Conservation (phyloP, 1,140 invertebrate species). For the Zaprionus kolodkinae region DNA sequence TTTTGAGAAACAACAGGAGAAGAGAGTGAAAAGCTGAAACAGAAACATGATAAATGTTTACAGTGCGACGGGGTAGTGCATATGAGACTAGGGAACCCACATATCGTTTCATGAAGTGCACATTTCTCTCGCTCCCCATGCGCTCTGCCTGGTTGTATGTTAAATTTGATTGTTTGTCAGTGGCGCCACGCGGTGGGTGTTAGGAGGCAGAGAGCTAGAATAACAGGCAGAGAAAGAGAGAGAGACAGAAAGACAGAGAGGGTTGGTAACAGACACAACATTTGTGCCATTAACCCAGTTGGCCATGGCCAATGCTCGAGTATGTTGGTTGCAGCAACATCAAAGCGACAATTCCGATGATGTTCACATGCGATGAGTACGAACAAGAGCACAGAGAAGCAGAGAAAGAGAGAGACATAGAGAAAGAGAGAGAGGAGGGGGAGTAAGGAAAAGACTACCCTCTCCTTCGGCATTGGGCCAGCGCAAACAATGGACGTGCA, state of each 20-base stretch:
- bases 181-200: constrained; percentile 56
- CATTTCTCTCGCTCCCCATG: not conserved
- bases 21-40: constrained; percentile 11
- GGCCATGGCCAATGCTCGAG: constrained; percentile 43
- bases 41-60: constrained; percentile 64
- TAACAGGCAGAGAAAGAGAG: constrained; percentile 1
- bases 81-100: constrained; percentile 20
- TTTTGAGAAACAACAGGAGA: constrained; percentile 19
- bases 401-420: not conserved
- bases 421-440: not conserved
- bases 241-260: constrained; percentile 6
- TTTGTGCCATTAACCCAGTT: constrained; percentile 80
- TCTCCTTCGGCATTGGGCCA: constrained; percentile 38
- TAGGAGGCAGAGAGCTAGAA: constrained; percentile 2
- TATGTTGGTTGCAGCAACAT: constrained; percentile 65
- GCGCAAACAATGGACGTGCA: constrained; percentile 55
- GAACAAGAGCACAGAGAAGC: constrained; percentile 33
- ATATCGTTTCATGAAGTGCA: constrained; percentile 16
- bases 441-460: not conserved
- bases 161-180: constrained; percentile 49
- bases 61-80: constrained; percentile 15
- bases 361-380: constrained; percentile 51
- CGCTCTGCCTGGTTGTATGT: constrained; percentile 6
- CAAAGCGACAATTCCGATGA: constrained; percentile 64
- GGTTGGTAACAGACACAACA: constrained; percentile 35